Conservation (phyloP, 2,113 vertebrate genomes). For the Hydrolagus affinis region DNA sequence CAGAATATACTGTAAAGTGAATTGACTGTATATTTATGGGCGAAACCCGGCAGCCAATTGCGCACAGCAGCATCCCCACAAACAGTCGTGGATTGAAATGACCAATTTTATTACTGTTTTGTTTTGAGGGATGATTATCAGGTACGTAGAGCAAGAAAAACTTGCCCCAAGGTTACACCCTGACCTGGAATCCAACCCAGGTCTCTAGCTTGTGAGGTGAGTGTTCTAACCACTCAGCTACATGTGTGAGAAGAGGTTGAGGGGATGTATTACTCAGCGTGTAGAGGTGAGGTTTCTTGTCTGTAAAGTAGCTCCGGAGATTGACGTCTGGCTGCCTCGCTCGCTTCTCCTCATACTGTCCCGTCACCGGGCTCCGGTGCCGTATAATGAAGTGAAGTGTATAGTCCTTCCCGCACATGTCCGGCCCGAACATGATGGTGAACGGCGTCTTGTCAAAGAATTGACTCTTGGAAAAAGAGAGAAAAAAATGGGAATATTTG, state of each 20-base stretch:
- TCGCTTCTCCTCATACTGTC: slow-evolving; percentile 41
- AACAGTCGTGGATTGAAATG: no score
- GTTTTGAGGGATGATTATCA: no score
- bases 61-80: no score
- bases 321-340: slow-evolving; percentile 40
- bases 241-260: background rate
- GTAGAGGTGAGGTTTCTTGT: slow-evolving; percentile 43
- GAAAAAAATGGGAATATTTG: background rate
- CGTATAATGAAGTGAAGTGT: slow-evolving; percentile 45
- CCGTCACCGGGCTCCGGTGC: slow-evolving; percentile 40
- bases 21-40: no score
- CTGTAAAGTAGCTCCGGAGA: slow-evolving; percentile 41
- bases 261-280: slow-evolving; percentile 39
- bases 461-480: slow-evolving; percentile 36
- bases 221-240: no score
- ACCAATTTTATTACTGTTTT: no score
- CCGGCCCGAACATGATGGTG: slow-evolving; percentile 48
- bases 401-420: slow-evolving; percentile 42
- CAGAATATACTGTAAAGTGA: no score
- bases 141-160: no score
- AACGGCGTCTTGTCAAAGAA: slow-evolving; percentile 44
- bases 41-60: no score
- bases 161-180: no score
- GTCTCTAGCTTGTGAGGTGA: no score
- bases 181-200: no score